Percentiles rank a stretch among this genome's conserved stretches.
Conservation (phyloP, 2,113 vertebrate species). For the Coturnix japonica region DNA sequence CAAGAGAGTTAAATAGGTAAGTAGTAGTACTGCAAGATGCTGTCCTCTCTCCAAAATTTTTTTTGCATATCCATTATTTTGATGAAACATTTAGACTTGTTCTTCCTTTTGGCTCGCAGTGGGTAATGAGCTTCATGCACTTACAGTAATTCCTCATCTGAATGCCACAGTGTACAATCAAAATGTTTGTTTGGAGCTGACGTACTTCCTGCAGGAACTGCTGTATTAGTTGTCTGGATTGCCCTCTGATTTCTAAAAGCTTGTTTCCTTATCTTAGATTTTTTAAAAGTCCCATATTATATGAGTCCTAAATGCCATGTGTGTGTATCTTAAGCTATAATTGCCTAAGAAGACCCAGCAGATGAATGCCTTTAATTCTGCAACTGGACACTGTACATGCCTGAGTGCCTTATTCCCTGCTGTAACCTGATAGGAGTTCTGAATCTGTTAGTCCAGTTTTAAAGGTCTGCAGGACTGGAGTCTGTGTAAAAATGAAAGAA, state of each 20-base stretch:
- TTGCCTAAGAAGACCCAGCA: conserved; percentile 13
- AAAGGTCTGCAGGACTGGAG: background rate
- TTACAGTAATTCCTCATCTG: background rate
- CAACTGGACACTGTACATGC: conserved; percentile 22
- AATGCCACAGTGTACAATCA: background rate
- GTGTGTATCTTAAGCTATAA: background rate
- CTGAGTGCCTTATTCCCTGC: conserved; percentile 29
- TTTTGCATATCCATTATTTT: background rate
- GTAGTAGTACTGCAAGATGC: background rate
- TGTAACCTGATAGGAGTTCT: conserved; percentile 48
- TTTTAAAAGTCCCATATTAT: background rate
- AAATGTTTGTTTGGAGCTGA: background rate
- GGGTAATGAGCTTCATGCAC: background rate
- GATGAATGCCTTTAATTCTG: conserved; percentile 5
- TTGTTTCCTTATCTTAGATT: background rate
- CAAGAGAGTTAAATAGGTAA: background rate
- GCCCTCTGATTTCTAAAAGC: background rate
- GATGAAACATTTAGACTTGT: background rate
- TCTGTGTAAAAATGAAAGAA: conserved; percentile 29
- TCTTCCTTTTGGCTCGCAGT: background rate
- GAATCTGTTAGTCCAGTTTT: conserved; percentile 29
- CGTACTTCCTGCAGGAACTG: background rate
- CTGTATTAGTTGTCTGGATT: background rate
- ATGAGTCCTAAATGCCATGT: background rate
- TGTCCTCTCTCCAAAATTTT: background rate